Conservation (phyloP, 2,113 vertebrate species). For the Tamias sibiricus region DNA sequence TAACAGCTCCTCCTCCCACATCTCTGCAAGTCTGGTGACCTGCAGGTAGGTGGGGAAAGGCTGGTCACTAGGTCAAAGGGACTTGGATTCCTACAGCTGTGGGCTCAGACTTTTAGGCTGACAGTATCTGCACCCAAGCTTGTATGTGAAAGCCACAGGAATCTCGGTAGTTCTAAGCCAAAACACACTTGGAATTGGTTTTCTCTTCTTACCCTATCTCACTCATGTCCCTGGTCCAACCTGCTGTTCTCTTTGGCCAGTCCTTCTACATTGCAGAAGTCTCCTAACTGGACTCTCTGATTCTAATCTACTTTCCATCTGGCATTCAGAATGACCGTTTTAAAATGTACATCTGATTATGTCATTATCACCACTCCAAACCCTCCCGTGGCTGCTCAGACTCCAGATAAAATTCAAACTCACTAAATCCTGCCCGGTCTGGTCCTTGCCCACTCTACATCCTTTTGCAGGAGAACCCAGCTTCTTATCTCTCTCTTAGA, state of each 20-base stretch:
- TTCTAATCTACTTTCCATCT: background rate
- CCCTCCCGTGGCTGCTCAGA: background rate
- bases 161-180: background rate
- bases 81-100: background rate
- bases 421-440: background rate
- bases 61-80: background rate
- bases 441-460: background rate
- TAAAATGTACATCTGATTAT: background rate
- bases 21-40: background rate
- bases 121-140: background rate
- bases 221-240: background rate
- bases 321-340: background rate
- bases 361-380: background rate
- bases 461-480: background rate
- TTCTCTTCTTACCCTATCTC: background rate
- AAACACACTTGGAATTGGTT: background rate
- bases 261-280: no score
- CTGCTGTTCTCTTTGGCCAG: no score
- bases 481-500: background rate
- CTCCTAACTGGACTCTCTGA: background rate
- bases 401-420: background rate
- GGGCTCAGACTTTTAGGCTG: background rate
- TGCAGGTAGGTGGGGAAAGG: background rate
- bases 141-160: background rate
- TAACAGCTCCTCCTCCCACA: accelerated